Conservation (phyloP, 2,888 invertebrate species). For the Pachliopta kotzebuea region DNA sequence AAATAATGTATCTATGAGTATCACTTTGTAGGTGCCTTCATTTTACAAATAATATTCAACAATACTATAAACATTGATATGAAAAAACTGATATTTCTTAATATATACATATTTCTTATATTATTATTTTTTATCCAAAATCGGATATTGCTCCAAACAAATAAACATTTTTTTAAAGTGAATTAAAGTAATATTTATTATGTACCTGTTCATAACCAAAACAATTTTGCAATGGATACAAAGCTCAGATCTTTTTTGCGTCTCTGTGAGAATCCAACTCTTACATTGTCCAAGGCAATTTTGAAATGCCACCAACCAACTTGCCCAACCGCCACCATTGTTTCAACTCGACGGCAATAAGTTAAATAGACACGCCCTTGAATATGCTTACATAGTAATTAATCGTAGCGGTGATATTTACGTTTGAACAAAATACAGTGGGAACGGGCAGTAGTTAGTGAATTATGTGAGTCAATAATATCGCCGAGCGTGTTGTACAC, state of each 20-base stretch:
- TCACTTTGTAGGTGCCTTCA: too few relatives aligned
- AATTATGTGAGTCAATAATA: conserved; percentile 25
- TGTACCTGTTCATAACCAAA: conserved; percentile 7
- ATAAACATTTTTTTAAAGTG: neutral
- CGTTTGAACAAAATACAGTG: conserved; percentile 28
- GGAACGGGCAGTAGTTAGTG: conserved; percentile 12
- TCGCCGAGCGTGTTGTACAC: conserved; percentile 18
- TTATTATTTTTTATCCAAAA: too few relatives aligned
- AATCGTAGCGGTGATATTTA: conserved; percentile 24
- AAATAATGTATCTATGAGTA: too few relatives aligned
- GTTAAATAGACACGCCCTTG: conserved; percentile 31
- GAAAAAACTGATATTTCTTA: too few relatives aligned
- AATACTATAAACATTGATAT: too few relatives aligned
- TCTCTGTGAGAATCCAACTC: conserved; percentile 28
- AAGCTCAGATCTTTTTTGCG: conserved; percentile 24
- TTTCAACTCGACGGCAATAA: conserved; percentile 29
- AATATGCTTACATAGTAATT: conserved; percentile 30
- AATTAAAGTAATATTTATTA: neutral
- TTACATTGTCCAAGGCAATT: conserved; percentile 30
- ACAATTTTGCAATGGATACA: conserved; percentile 20
- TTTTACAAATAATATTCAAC: too few relatives aligned
- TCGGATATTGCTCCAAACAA: too few relatives aligned
- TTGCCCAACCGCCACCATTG: conserved; percentile 29
- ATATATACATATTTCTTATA: too few relatives aligned
- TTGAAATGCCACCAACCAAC: conserved; percentile 28